Base-by-base conservation (phyloP, 2,113 vertebrate genomes). In the Equus przewalskii region DNA sequence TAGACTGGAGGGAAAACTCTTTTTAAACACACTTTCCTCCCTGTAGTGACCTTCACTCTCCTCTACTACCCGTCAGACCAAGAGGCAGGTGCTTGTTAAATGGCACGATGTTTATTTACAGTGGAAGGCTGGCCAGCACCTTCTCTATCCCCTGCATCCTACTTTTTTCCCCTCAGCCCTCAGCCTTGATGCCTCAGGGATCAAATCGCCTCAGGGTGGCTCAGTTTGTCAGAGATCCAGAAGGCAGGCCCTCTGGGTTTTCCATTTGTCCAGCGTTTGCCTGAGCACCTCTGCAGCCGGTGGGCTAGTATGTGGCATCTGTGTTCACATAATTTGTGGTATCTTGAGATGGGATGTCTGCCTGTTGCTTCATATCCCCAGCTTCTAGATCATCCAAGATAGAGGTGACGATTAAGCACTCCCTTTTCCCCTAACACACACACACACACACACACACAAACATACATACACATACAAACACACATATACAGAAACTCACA, bases 81-180 rank as follows among this genome's bases (percentile, higher is more conserved):
- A 10, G 49, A 5, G 28, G 62, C n/a, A 22, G 26, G 1, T 0
- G 9, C 41, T 8, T 16, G 28, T 36, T 19, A 12, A 6, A 14
- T 18, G 13, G 3, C 16, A 33, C 1, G 26, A n/a, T 28, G 6
- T 36, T 19, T 14, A 3, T 36, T 19, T 14, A 3, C 30, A 16
- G 56, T 2, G 46, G 64, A 36, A 4, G 51, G 62, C 22, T 22
- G 18, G 28, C 64, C 9, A 4, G 72, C 11, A 5, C 10, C 28
- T 46, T 22, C 46, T 2, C n/a, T 10, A 4, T 15, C 30, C 75
- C 73, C 69, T 56, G 22, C 3, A 19, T 30, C 64, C 46, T 6
- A 30, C 14, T 54, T 78, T 36, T 28, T 85, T 80, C 1, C 51
- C 24, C 14, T 22, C 26, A 1, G 10, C 30, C 9, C 51, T 62